Base-by-base conservation (phyloP, 2,113 vertebrate species). In the Suncus etruscus region DNA sequence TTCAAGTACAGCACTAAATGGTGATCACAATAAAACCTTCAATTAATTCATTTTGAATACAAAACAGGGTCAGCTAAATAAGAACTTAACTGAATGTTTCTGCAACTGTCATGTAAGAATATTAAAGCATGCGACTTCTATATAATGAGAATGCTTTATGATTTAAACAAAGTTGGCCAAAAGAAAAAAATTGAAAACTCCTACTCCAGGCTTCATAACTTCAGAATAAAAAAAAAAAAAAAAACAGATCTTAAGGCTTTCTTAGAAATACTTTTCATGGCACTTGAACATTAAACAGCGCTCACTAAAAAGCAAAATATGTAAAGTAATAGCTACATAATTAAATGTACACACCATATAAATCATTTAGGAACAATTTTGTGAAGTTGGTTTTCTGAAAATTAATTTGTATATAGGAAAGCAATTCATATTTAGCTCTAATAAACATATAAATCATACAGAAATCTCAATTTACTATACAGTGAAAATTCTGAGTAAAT, bases 161-260 rank as follows among this genome's bases (percentile, higher is more conserved):
- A 81, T 81, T 45, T 79, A 78, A 73, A 73, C 72, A 76, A 85
- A 82, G 68, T 24, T 50, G 58, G 45, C 6, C 32, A 69, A 63
- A 79, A 50, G 24, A n/a, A 77, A 72, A 68, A 45, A 47, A 65
- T 87, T 94, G 90, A 89, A 93, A 65, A 91, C n/a, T 24, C 91
- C 68, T 68, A 29, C 50, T 79, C 54, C 45, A 39, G 22, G 86
- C 87, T 94, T 58, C 70, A 92, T 70, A 92, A 95, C 76, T 77
- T 54, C 92, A 95, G 58, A 86, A 91, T 76, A 94, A 94, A 54
- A 83, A n/a, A 91, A 87, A 94, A 94, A 54, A 83, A n/a, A 91
- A 87, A 93, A 50, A 85, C 11, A 95, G 85, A 79, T 76, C 96
- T 96, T 98, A 98, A 98, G 97, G 97, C 97, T 94, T 58, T 45